These are phyloP conservation scores for Microcebus tavaratra DNA, from an alignment of 2,113 vertebrate species.

Conservation along the genomic window DNA sequence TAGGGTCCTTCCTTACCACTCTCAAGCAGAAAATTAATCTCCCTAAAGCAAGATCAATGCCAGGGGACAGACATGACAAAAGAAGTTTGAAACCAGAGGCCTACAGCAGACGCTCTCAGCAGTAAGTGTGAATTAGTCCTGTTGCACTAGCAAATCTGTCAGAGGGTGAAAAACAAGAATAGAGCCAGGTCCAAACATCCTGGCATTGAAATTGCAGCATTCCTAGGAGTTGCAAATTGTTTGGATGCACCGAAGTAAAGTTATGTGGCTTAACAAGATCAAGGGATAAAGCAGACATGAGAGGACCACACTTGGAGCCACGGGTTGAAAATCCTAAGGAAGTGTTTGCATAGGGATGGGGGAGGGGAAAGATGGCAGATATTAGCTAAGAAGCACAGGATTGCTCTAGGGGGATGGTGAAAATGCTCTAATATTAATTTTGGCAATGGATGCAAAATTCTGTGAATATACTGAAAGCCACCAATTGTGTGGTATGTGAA, in stretches of 20 bases:
- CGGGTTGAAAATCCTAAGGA: neutral
- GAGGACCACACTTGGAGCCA: neutral
- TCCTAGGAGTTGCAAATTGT: neutral
- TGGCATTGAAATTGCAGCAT: neutral
- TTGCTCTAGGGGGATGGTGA: neutral
- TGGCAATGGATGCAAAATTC: constrained; percentile 1
- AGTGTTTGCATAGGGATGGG: neutral
- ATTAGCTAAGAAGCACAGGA: neutral
- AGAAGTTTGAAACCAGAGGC: neutral
- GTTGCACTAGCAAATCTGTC: constrained; percentile 5
- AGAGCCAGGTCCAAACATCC: neutral
- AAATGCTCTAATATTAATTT: constrained; percentile 25
- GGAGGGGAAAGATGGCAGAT: neutral
- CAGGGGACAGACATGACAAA: neutral
- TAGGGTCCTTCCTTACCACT: neutral
- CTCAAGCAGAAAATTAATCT: constrained; percentile 23
- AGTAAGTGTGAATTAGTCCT: neutral
- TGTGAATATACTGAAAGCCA: neutral
- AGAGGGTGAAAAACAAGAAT: neutral
- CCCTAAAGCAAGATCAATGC: constrained; percentile 18
- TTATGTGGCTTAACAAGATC: neutral
- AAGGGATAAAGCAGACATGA: neutral
- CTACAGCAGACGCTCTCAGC: neutral
- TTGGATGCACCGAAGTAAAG: neutral
- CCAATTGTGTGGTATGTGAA: neutral